A percentile compares a stretch with the other conserved stretches of the same genome.
phyloP scores from a whole-genome alignment of 2,113 vertebrate genomes.

The Trogon melanurus region DNA sequence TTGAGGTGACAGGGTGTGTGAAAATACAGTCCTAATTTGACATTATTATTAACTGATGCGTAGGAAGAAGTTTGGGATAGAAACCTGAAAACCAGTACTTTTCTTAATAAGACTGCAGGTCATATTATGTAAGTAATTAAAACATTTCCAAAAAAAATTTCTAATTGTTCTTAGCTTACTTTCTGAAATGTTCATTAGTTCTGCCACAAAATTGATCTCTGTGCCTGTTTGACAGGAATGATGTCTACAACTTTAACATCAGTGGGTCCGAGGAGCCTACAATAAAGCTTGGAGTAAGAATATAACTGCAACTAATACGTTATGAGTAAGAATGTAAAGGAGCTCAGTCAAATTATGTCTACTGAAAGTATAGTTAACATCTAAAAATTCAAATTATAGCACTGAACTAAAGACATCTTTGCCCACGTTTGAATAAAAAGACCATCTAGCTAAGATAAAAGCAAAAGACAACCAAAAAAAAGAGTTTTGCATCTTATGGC shows the following conservation, averaged over 20 bases:
- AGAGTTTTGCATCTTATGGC: background rate
- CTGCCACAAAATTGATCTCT: background rate
- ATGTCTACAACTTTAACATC: constrained; percentile 80
- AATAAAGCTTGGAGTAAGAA: constrained; percentile 82
- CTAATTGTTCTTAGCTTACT: background rate
- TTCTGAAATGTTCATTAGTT: background rate
- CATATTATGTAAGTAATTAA: constrained; percentile 65
- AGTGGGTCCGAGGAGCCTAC: constrained; percentile 75
- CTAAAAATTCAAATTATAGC: background rate
- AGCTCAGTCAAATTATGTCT: background rate
- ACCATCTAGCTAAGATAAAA: background rate
- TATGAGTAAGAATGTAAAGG: background rate
- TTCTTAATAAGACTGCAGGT: constrained; percentile 52
- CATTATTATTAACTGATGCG: background rate
- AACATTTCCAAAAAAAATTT: background rate
- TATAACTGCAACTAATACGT: background rate
- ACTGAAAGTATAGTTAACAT: background rate
- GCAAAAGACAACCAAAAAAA: background rate
- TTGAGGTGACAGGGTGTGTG: background rate
- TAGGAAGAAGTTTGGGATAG: constrained; percentile 68
- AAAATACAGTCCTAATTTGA: background rate
- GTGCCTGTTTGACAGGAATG: constrained; percentile 70
- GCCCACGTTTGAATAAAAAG: background rate
- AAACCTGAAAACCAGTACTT: constrained; percentile 59
- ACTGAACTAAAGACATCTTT: background rate